Evolutionary conservation across 2,797 vertebrate genomes (phyloP).

Genomic region (Acanthornis magna): DNA sequence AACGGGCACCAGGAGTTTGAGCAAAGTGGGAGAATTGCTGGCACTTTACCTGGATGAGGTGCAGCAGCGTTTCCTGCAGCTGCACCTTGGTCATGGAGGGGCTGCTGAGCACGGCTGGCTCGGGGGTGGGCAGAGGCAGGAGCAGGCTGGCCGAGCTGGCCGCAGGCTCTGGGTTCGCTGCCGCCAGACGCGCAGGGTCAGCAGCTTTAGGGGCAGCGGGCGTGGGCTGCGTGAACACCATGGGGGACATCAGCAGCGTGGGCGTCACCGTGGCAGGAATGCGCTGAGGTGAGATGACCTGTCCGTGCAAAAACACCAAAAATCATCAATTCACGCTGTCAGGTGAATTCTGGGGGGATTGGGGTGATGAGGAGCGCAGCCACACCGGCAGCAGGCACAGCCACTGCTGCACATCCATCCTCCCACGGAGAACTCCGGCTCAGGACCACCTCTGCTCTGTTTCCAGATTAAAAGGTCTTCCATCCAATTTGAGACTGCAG

Average conservation of each 20-base stretch:
- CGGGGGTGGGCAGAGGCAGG: constrained; percentile 61
- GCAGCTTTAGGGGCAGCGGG: constrained; percentile 5
- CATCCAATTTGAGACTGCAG: not conserved
- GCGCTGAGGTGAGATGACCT: constrained; percentile 83
- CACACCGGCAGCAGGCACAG: too few species aligned
- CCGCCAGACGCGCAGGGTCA: constrained; percentile 5
- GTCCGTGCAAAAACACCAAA: not conserved
- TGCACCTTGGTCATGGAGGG: constrained; percentile 80
- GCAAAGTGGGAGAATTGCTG: rapidly evolving
- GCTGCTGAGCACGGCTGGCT: constrained; percentile 36
- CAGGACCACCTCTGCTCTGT: not conserved
- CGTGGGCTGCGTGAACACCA: constrained; percentile 82
- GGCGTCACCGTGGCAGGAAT: constrained; percentile 80
- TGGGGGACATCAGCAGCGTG: constrained; percentile 86
- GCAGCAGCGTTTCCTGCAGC: constrained; percentile 86
- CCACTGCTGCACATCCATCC: not conserved
- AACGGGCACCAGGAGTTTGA: not conserved
- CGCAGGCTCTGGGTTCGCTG: constrained; percentile 38
- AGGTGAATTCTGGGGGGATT: not conserved
- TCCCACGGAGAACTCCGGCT: not conserved
- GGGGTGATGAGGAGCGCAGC: not conserved
- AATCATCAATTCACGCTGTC: not conserved
- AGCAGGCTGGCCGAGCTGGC: constrained; percentile 26
- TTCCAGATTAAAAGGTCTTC: not conserved
- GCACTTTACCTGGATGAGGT: constrained; percentile 85